Conservation (phyloP, 2,888 invertebrate genomes). For the Buathra laborator region DNA sequence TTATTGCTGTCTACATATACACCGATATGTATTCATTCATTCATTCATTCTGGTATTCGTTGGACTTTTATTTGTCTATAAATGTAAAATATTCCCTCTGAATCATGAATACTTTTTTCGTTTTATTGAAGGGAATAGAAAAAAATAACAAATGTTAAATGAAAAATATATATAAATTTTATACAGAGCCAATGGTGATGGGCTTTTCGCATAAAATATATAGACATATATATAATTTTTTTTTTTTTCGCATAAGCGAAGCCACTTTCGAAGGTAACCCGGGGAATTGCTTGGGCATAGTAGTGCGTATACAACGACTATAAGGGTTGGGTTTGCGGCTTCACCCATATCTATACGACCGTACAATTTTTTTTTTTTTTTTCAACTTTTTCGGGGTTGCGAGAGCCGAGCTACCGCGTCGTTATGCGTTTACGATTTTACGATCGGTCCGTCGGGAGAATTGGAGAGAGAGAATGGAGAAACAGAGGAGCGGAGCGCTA, state of each 20-base stretch:
- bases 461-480: conserved; percentile 43
- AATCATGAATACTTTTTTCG: not conserved
- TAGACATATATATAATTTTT: not conserved
- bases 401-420: conserved; percentile 49
- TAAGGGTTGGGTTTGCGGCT: conserved; percentile 49
- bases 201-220: not conserved
- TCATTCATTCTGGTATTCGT: not conserved
- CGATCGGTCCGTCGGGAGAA: conserved; percentile 62
- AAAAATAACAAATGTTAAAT: not conserved
- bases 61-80: not conserved
- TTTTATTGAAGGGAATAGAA: not conserved
- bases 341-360: conserved; percentile 43
- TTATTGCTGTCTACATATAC: not conserved
- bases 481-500: conserved; percentile 46
- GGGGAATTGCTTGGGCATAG: conserved; percentile 31
- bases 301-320: conserved; percentile 25
- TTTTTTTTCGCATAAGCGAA: conserved; percentile 35
- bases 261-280: conserved; percentile 25
- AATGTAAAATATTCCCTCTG: not conserved
- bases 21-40: too few relatives aligned
- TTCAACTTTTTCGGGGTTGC: conserved; percentile 36
- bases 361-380: conserved; percentile 38
- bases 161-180: conserved; percentile 23
- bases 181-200: conserved; percentile 15
- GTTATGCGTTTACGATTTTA: conserved; percentile 71